Percentiles rank a stretch among this genome's conserved stretches.
These are phyloP conservation scores for Syrrhaptes paradoxus DNA, from an alignment of 2,113 vertebrate genomes.

Conservation along the genomic window DNA sequence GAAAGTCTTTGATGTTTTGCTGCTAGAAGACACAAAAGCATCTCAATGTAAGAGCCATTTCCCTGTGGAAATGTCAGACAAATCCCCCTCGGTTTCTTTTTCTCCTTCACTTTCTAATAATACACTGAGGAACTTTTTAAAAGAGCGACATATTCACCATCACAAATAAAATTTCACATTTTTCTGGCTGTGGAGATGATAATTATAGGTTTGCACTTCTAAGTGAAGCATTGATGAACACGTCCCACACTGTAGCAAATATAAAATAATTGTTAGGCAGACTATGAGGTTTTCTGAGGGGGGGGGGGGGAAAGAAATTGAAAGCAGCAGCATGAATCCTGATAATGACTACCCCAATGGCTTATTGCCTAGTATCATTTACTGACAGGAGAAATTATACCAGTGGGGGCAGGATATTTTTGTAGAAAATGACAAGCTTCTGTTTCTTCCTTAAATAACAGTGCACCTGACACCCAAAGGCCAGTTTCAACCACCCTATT, in stretches of 20 bases:
- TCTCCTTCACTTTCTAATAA: slow-evolving; percentile 54
- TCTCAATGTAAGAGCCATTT: slow-evolving; percentile 21
- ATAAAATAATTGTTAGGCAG: slow-evolving; percentile 42
- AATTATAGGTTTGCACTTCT: slow-evolving; percentile 57
- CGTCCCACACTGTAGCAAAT: slow-evolving; percentile 7
- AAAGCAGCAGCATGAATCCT: slow-evolving; percentile 22
- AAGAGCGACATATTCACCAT: slow-evolving; percentile 44
- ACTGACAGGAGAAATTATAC: neutral
- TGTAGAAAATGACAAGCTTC: neutral
- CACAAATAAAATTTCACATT: slow-evolving; percentile 47
- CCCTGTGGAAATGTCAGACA: slow-evolving; percentile 16
- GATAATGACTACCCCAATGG: neutral
- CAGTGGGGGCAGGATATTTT: neutral
- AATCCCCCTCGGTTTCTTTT: slow-evolving; percentile 38
- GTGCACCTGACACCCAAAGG: neutral
- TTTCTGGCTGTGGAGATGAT: slow-evolving; percentile 3
- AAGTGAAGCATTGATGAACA: slow-evolving; percentile 52
- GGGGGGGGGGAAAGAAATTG: neutral
- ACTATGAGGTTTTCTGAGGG: neutral
- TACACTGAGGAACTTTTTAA: slow-evolving; percentile 23
- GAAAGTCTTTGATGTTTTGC: neutral
- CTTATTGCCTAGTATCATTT: slow-evolving; percentile 20
- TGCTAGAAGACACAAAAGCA: slow-evolving; percentile 10
- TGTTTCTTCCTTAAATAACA: neutral
- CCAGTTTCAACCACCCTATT: neutral